Base-by-base conservation (phyloP, 2,888 invertebrate genomes). In the Apoda limacodes region DNA sequence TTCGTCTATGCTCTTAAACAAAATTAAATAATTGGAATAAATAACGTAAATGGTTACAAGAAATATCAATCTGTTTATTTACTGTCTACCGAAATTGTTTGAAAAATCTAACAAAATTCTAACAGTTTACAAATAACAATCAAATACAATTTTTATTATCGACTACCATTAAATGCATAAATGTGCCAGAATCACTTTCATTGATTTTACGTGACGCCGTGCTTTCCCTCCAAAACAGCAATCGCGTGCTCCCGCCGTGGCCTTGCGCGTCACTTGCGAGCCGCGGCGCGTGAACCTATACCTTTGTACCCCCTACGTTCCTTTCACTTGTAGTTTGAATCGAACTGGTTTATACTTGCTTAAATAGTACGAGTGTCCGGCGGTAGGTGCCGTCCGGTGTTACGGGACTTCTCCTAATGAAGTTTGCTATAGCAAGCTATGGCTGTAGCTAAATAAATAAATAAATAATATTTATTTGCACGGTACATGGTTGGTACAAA, bases 201-300 rank as follows among this genome's bases (percentile, higher is more conserved):
- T 35, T 5, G 26, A 32, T 19, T 10, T 24, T 34, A 35, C 25
- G 32, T 28, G 32, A 35, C 17, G 35, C 35, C 14, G 13, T 25
- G 26, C 11, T 4, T 32, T 32, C 26, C 26, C 26, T 21, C 25
- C 32, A 26, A 32, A 22, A 14, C 17, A 13, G 13, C 13, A 32
- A 22, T 13, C 13, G 26, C 14, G 13, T 24, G 25, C 19, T 25
- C 29, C 29, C 25, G 20, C 25, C 15, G 4, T 24, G 22, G 28
- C 25, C 13, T 15, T 9, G 12, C 12, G 25, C 12, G 12, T 11
- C 10, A 24, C 10, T 24, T 11, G 25, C 25, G 12, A 24, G 13
- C 22, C 23, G 28, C 29, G 26, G 9, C 14, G 4, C 29, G 28
- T 3, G 15, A 12, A 13, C 11, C 3, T 14, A 17, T 23, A 21